Percentiles rank a stretch among this genome's conserved stretches.
Conservation (phyloP, 2,113 vertebrate genomes). For the Columbina picui region DNA sequence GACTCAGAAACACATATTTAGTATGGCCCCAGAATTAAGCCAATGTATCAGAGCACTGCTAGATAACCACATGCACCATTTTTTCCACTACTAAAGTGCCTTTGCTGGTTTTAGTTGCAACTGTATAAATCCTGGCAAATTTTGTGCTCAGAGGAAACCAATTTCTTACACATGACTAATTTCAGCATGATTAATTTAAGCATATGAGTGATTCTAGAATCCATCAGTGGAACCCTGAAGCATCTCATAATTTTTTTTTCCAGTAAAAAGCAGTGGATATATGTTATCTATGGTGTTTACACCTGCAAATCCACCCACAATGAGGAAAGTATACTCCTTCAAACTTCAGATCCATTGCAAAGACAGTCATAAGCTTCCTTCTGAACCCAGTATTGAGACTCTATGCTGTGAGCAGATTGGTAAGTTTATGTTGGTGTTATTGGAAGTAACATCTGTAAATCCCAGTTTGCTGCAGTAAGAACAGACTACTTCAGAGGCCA, state of each 20-base stretch:
- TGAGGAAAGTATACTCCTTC: neutral
- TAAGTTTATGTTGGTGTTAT: constrained; percentile 13
- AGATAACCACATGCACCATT: neutral
- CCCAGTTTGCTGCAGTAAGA: neutral
- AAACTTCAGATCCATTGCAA: constrained; percentile 38
- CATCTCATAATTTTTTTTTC: neutral
- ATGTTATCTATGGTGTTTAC: neutral
- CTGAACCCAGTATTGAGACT: constrained; percentile 12
- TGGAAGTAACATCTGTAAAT: constrained; percentile 40
- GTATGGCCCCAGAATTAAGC: neutral
- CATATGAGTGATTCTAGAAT: neutral
- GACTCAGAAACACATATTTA: neutral
- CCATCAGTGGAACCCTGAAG: neutral
- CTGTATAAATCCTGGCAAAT: neutral
- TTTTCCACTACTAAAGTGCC: neutral
- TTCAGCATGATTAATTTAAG: neutral
- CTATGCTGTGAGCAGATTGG: neutral
- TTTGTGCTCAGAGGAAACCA: neutral
- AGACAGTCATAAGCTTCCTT: neutral
- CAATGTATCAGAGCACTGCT: neutral
- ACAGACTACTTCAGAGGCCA: neutral
- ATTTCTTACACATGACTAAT: neutral
- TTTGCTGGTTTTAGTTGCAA: neutral
- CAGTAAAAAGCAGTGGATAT: neutral
- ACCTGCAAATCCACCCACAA: constrained; percentile 6